Conservation (phyloP, 2,888 invertebrate species). For the Aleiodes leptofemur region DNA sequence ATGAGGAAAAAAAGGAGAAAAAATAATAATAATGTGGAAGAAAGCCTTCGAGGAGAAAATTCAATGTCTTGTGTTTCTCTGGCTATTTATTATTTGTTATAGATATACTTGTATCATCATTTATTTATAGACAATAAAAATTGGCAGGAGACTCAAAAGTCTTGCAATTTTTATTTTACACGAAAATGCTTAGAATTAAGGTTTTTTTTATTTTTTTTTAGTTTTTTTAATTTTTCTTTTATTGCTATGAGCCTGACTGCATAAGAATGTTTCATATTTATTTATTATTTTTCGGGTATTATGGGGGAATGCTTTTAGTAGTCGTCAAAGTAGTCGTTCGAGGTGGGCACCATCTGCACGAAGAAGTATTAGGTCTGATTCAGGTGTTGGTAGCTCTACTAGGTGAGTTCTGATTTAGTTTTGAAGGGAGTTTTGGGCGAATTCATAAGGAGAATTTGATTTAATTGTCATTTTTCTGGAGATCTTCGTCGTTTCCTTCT, state of each 20-base stretch:
- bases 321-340: slow-evolving; percentile 64
- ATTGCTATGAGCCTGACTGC: slow-evolving; percentile 5
- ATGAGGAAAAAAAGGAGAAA: no score
- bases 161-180: slow-evolving; percentile 8
- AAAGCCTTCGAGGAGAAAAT: not conserved
- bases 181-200: not conserved
- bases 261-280: slow-evolving; percentile 45
- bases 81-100: slow-evolving; percentile 9
- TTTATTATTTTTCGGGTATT: slow-evolving; percentile 54
- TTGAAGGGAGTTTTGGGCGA: not conserved
- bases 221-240: not conserved
- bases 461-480: not conserved
- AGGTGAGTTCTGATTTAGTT: slow-evolving; percentile 45
- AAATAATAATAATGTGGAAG: not conserved
- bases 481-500: slow-evolving; percentile 9
- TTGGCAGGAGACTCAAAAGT: not conserved
- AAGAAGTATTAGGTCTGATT: slow-evolving; percentile 60
- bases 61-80: not conserved
- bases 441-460: not conserved
- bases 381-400: slow-evolving; percentile 47
- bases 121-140: slow-evolving; percentile 39
- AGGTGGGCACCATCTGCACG: slow-evolving; percentile 62
- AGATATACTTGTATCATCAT: not conserved
- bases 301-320: slow-evolving; percentile 61
- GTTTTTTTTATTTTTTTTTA: slow-evolving; percentile 3